A percentile compares a stretch with the other conserved stretches of the same genome.
phyloP scores from a whole-genome alignment of 2,113 vertebrate species.

The Lophochroa leadbeateri region DNA sequence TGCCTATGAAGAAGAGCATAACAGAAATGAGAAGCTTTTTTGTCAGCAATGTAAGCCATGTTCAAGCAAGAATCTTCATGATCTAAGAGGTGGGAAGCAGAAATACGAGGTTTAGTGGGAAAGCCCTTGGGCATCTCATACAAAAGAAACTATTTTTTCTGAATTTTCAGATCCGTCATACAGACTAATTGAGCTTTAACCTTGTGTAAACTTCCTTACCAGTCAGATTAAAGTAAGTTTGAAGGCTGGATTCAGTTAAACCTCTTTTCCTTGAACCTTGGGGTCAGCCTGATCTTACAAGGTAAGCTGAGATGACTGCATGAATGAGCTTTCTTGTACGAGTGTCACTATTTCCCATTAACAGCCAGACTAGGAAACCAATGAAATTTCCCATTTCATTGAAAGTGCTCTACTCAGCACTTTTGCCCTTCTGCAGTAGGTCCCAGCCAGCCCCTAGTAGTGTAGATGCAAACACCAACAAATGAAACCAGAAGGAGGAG shows the following conservation, averaged over 20 bases:
- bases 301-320: fast-evolving
- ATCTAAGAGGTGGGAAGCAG: background rate
- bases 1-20: fast-evolving
- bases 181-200: background rate
- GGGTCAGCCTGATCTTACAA: background rate
- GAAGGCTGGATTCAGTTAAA: background rate
- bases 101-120: background rate
- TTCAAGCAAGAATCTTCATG: background rate
- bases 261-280: background rate
- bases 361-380: background rate
- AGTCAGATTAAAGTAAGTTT: background rate
- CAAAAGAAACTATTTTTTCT: background rate
- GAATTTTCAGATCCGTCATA: background rate
- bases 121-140: background rate
- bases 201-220: background rate
- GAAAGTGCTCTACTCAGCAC: background rate
- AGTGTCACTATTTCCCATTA: background rate
- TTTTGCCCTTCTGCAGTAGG: background rate
- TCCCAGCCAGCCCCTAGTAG: background rate
- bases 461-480: background rate
- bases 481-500: background rate
- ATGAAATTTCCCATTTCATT: background rate
- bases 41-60: background rate
- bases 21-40: background rate
- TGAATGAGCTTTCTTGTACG: background rate